A percentile compares a stretch with the other conserved stretches of the same genome.
These are phyloP conservation scores for Mongoloraphidia duomilia DNA, from an alignment of 2,888 invertebrate species.

Conservation along the genomic window DNA sequence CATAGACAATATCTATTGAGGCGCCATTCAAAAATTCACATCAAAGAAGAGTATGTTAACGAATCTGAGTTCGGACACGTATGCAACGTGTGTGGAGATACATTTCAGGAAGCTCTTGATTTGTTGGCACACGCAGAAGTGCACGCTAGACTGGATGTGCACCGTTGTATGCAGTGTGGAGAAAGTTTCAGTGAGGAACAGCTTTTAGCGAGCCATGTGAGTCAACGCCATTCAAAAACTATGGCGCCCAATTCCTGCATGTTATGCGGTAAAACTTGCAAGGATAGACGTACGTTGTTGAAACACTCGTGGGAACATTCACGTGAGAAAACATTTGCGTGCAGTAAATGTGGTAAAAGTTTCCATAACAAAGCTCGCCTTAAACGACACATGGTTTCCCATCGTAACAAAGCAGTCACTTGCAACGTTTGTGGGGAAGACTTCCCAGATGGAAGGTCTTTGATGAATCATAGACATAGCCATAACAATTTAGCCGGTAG, in stretches of 20 bases:
- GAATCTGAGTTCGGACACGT: conserved; percentile 42
- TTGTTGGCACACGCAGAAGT: conserved; percentile 65
- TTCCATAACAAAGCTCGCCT: conserved; percentile 53
- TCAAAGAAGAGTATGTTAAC: conserved; percentile 29
- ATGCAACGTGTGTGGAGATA: conserved; percentile 68
- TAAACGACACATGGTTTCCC: conserved; percentile 54
- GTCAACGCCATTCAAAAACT: conserved; percentile 41
- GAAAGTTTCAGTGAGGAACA: conserved; percentile 46
- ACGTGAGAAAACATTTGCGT: conserved; percentile 41
- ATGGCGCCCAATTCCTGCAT: conserved; percentile 50
- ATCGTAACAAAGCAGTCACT: conserved; percentile 52
- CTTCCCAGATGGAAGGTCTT: conserved; percentile 51
- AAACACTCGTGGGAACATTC: conserved; percentile 59
- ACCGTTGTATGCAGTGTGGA: conserved; percentile 49
- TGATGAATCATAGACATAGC: conserved; percentile 56
- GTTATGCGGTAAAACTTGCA: conserved; percentile 52
- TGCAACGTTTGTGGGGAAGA: conserved; percentile 57
- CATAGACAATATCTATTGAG: conserved; percentile 60
- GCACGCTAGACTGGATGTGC: conserved; percentile 38
- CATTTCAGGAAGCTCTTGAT: conserved; percentile 60
- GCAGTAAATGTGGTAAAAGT: conserved; percentile 50
- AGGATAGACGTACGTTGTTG: conserved; percentile 47
- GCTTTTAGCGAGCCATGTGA: conserved; percentile 47
- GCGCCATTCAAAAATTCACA: conserved; percentile 40
- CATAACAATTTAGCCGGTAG: conserved; percentile 38